Base-by-base conservation (phyloP, 2,888 invertebrate genomes). In the Cotesia congregata region DNA sequence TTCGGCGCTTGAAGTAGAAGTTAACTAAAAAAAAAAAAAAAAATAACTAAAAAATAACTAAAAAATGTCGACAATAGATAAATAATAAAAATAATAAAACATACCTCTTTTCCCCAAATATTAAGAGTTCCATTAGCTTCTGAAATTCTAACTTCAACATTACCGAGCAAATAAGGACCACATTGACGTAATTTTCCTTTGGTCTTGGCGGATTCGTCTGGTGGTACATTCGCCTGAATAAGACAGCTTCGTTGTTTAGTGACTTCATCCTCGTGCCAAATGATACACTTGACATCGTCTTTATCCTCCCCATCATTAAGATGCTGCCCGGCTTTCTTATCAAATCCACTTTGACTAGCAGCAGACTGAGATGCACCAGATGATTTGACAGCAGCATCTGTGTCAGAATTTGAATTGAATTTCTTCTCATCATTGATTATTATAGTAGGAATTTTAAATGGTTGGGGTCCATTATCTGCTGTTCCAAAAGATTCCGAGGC, bases 71-170 rank as follows among this genome's bases (percentile, higher is more conserved):
- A 17, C 6, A 69, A 1, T 59, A 40, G 17, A 15, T 5, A 40
- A 68, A 41, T n/a, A 3, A 7, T 17, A 59, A 6, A 30, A 17
- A 40, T 39, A 20, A 72, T 12, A 40, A 61, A 41, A 15, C 62
- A 68, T 75, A 86, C 85, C 82, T 89, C 88, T 82, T 88, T 89
- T 9, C 89, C 89, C 88, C 88, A 89, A 76, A 89, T 86, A 67
- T 87, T 89, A 38, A 89, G 87, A 0, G 87, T 89, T 12, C 89
- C 89, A 74, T 89, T 88, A 61, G 86, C 81, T 78, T 89, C 89
- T 1, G 88, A 85, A 88, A 89, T 89, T 78, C 86, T 84, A 61
- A 89, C 85, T 80, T 88, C 88, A 12, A 89, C 80, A 74, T 89
- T 89, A 9, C 88, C 88, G 5, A 89, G 82, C 39, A 87, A 82